Base-by-base conservation (phyloP, 2,797 vertebrate genomes). In the Pipistrellus pygmaeus region DNA sequence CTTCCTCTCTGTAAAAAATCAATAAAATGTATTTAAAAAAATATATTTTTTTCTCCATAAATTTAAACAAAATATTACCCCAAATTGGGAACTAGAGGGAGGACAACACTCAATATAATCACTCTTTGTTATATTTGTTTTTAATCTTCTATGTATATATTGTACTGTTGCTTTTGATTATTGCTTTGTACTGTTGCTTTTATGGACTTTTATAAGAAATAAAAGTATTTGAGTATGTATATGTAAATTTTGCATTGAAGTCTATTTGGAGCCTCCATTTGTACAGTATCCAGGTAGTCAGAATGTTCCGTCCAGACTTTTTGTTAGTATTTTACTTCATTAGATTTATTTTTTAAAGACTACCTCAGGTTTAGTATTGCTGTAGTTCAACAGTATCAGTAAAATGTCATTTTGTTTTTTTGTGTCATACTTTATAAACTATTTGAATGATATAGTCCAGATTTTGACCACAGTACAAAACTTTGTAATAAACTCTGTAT, bases 331-430 rank as follows among this genome's bases (percentile, higher is more conserved):
- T 94, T 95, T 82, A 64, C 44, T 85, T 80, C 66, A 84, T 90
- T 83, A 85, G 25, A 44, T 85, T 92, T 91, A 60, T 62, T 93
- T 86, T 83, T 64, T 71, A 83, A 92, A 75, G 27, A 77, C 80
- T 66, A 6, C 30, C 6, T 94, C 46, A 76, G 73, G 27, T 32
- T 86, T 89, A 90, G 78, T 82, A n/a, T 57, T 85, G 55, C 18
- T 25, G 82, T 55, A 88, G 20, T 62, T 13, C 6, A 93, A 32
- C 11, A 73, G 6, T 62, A 86, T 95, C 35, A 75, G 27, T 96
- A 72, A 66, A 86, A 66, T 81, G 53, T 85, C 73, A 20, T 38
- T 87, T 93, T 95, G 8, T n/a, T 68, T 68, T 97, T 82, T 92
- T 38, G 27, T 72, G 11, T 62, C 32, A 51, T 53, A 81, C 72